phyloP scores from a whole-genome alignment of 2,113 vertebrate species.

The Diphyllodes magnificus region DNA sequence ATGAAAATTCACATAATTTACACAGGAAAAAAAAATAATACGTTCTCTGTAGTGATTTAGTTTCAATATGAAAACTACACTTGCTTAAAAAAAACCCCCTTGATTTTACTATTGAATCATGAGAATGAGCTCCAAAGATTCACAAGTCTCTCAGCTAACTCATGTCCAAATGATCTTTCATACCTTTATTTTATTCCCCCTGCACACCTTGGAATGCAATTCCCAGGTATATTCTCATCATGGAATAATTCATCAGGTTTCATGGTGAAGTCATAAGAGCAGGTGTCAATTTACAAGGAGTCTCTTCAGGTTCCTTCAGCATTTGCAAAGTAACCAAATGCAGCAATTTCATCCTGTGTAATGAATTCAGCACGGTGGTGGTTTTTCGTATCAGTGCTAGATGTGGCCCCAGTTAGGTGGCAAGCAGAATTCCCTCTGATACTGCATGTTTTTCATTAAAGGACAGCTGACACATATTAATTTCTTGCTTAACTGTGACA shows the following conservation, averaged over 20 bases:
- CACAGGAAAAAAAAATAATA: not conserved
- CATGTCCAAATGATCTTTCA: not conserved
- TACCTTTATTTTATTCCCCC: not conserved
- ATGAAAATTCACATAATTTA: not conserved
- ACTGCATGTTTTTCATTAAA: not conserved
- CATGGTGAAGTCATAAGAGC: not conserved
- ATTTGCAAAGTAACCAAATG: not conserved
- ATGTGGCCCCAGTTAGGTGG: not conserved
- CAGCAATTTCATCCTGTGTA: not conserved
- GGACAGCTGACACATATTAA: not conserved
- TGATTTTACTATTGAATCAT: slow-evolving; percentile 25
- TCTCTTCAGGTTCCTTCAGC: not conserved
- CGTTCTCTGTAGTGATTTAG: not conserved
- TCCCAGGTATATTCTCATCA: not conserved
- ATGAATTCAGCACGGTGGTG: not conserved
- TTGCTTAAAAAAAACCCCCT: not conserved
- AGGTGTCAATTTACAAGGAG: not conserved
- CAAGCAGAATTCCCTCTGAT: not conserved
- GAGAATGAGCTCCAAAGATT: not conserved
- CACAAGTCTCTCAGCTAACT: not conserved
- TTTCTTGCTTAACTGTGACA: not conserved
- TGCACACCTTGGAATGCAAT: not conserved
- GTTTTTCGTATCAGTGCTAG: not conserved
- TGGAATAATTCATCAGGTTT: not conserved
- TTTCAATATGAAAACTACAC: not conserved